phyloP scores from a whole-genome alignment of 2,888 invertebrate genomes.

The Cremastinae sp. region DNA sequence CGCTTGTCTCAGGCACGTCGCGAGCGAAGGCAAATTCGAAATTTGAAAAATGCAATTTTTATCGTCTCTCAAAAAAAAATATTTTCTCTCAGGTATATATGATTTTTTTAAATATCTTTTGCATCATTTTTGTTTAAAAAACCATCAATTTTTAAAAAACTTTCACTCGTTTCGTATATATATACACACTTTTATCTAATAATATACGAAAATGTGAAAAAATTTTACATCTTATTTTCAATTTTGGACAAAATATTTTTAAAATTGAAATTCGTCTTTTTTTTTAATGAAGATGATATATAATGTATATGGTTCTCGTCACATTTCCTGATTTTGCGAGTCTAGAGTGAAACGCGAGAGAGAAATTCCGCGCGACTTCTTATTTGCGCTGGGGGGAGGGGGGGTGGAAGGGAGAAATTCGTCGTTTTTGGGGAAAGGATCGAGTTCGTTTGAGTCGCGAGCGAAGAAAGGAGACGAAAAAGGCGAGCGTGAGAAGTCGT shows the following conservation, averaged over 20 bases:
- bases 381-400: constrained; percentile 24
- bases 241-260: no score
- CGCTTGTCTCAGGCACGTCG: no score
- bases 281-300: neutral
- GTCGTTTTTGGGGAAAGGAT: constrained; percentile 58
- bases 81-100: no score
- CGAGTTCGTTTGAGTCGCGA: constrained; percentile 30
- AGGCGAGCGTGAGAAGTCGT: constrained; percentile 8
- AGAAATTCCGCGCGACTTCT: constrained; percentile 34
- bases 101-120: neutral
- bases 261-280: no score
- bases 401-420: constrained; percentile 27
- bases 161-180: no score
- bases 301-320: constrained; percentile 3
- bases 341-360: constrained; percentile 24
- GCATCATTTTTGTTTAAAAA: constrained; percentile 8
- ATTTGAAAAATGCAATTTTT: no score
- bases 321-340: constrained; percentile 41
- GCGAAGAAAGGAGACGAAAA: constrained; percentile 23
- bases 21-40: no score
- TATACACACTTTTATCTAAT: no score
- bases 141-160: no score
- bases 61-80: no score
- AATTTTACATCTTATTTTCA: no score
- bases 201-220: no score